phyloP scores from a whole-genome alignment of 2,113 vertebrate genomes.

The Hylia prasina region DNA sequence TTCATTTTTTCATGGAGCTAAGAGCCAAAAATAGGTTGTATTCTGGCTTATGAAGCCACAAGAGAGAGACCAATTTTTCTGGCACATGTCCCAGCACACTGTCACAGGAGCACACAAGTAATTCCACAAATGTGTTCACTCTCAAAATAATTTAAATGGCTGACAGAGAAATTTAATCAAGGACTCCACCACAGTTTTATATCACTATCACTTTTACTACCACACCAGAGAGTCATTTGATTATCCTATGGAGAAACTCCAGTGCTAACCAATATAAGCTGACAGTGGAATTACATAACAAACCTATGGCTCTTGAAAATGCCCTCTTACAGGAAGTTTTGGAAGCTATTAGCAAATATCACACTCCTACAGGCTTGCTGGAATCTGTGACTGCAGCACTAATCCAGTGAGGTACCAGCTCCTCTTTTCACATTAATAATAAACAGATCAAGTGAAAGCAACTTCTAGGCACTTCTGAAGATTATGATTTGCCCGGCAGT shows the following conservation, averaged over 20 bases:
- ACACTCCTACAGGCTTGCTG: neutral
- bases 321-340: neutral
- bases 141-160: constrained; percentile 10
- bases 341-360: neutral
- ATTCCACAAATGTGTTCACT: constrained; percentile 29
- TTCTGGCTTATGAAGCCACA: neutral
- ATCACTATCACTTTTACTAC: neutral
- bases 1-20: neutral
- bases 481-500: neutral
- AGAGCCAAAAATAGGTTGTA: neutral
- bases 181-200: neutral
- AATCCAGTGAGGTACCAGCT: neutral
- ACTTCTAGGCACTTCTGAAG: neutral
- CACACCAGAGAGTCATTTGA: neutral
- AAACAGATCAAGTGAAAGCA: neutral
- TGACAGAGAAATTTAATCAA: constrained; percentile 31
- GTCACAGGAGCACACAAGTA: neutral
- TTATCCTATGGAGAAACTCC: neutral
- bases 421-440: neutral
- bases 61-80: neutral
- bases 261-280: neutral
- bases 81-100: neutral
- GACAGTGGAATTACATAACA: neutral
- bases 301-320: neutral
- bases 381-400: neutral